Evolutionary conservation across 1,140 invertebrate species (phyloP), one percentile per base, ranked within the genome.

Genomic region (Lucilia sericata): DNA sequence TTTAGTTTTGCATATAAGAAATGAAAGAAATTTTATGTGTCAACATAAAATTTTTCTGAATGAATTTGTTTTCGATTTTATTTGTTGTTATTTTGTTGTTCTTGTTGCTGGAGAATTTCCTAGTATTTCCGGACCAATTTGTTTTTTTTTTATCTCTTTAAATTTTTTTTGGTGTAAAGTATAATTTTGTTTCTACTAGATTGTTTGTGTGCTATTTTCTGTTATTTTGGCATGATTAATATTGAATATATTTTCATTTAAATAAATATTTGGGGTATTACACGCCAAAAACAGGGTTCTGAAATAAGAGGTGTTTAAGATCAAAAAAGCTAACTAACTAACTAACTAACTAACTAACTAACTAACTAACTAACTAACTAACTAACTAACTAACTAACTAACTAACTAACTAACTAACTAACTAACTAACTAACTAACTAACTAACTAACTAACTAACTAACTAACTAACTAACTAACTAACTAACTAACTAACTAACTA

Each of bases 51-150:
- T 70, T 70, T 70, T 70, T 70, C 21, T 70, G 65, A 70, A 70
- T 70, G 65, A 70, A 70, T 25, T 65, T 65, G 60, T 13, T 19
- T 60, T 60, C 55, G 55, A n/a, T 60, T 17, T 60, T n/a, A 60
- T 60, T 60, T 60, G 13, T 1, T 60, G 25, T 3, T 30, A 3
- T 1, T 30, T 30, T 30, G 25, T 60, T 17, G 13, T 60, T 60
- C 4, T n/a, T n/a, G n/a, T n/a, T 60, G 14, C 8, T 70, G 65
- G 65, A 42, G 65, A 21, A 70, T 70, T 70, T 70, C 65, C 65
- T 21, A 70, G n/a, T 70, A 70, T 70, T 19, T 70, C 65, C 60
- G 60, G 65, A 30, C n/a, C 8, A 21, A 42, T 70, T 70, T 10
- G 19, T 3, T 1, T 70, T 10, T 70, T 10, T 70, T 21, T 70